These are phyloP conservation scores for Ochropleura plecta DNA, from an alignment of 2,888 invertebrate genomes.

Conservation along the genomic window DNA sequence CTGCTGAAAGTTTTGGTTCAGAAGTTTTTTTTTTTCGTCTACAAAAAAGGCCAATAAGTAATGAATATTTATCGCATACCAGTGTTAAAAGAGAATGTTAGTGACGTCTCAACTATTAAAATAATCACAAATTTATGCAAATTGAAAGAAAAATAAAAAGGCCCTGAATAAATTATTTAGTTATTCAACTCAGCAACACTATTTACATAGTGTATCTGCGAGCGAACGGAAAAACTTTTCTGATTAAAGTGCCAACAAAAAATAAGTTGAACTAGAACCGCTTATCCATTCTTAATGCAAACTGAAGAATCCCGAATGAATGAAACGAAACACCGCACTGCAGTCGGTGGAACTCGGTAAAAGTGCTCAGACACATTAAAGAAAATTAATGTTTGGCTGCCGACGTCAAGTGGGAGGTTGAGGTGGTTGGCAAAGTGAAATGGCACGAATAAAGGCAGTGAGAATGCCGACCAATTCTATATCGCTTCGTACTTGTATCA, in stretches of 20 bases:
- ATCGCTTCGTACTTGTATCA: constrained; percentile 82
- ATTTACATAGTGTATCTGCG: constrained; percentile 77
- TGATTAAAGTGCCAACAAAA: constrained; percentile 86
- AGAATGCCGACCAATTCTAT: constrained; percentile 84
- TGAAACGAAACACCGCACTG: constrained; percentile 89
- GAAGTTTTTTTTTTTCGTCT: too few relatives aligned
- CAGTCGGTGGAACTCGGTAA: constrained; percentile 85
- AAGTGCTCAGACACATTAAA: constrained; percentile 90
- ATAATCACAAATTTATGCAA: constrained; percentile 37
- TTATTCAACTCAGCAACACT: constrained; percentile 74
- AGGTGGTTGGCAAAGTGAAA: constrained; percentile 89
- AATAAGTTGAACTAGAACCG: constrained; percentile 79
- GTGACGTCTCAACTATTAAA: constrained; percentile 7
- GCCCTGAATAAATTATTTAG: constrained; percentile 73
- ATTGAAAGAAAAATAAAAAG: constrained; percentile 60
- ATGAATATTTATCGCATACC: constrained; percentile 20
- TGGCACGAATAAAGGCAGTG: constrained; percentile 84
- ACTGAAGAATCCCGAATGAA: constrained; percentile 85
- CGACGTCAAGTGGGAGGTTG: constrained; percentile 87
- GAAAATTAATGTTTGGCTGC: constrained; percentile 90
- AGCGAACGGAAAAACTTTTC: constrained; percentile 78
- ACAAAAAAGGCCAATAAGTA: background rate
- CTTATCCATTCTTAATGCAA: constrained; percentile 88
- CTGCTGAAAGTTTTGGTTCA: background rate
- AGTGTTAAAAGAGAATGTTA: constrained; percentile 14